Percentiles rank a stretch among this genome's conserved stretches.
Evolutionary conservation across 2,113 vertebrate species (phyloP).

Genomic region (Cephalopholis sonnerati): DNA sequence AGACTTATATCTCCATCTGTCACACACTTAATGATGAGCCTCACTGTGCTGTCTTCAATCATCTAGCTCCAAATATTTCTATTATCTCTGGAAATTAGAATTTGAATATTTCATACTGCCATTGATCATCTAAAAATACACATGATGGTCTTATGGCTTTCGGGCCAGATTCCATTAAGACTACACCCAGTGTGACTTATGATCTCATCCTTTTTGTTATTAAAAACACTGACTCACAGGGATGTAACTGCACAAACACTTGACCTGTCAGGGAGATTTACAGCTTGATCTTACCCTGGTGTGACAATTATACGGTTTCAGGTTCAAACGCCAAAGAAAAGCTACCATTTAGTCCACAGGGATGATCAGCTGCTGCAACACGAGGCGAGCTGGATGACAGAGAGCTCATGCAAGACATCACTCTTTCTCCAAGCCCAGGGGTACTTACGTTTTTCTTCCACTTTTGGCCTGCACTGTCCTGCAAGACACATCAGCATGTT

Average conservation of each 20-base stretch:
- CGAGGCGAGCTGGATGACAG: background rate
- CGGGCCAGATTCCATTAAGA: slow-evolving; percentile 45
- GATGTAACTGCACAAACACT: background rate
- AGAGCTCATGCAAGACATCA: slow-evolving; percentile 9
- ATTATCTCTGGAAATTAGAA: slow-evolving; percentile 79
- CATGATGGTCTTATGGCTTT: slow-evolving; percentile 50
- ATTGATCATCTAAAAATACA: slow-evolving; percentile 80
- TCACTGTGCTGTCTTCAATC: slow-evolving; percentile 47
- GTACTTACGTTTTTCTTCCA: slow-evolving; percentile 85
- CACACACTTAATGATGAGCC: slow-evolving; percentile 38
- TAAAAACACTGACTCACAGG: slow-evolving; percentile 32
- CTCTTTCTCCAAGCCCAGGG: slow-evolving; percentile 1
- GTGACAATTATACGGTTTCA: background rate
- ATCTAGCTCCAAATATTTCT: slow-evolving; percentile 65
- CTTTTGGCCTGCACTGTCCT: slow-evolving; percentile 85
- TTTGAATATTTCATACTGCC: slow-evolving; percentile 79
- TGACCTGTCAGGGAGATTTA: background rate
- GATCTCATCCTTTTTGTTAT: slow-evolving; percentile 44
- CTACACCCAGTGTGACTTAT: slow-evolving; percentile 33
- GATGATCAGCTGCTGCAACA: background rate
- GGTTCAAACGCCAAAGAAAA: background rate
- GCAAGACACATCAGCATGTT: slow-evolving; percentile 72
- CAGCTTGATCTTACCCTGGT: background rate
- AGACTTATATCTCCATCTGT: slow-evolving; percentile 40
- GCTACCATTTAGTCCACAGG: background rate